phyloP scores from a whole-genome alignment of 2,888 invertebrate species.

The Eristalis arbustorum region DNA sequence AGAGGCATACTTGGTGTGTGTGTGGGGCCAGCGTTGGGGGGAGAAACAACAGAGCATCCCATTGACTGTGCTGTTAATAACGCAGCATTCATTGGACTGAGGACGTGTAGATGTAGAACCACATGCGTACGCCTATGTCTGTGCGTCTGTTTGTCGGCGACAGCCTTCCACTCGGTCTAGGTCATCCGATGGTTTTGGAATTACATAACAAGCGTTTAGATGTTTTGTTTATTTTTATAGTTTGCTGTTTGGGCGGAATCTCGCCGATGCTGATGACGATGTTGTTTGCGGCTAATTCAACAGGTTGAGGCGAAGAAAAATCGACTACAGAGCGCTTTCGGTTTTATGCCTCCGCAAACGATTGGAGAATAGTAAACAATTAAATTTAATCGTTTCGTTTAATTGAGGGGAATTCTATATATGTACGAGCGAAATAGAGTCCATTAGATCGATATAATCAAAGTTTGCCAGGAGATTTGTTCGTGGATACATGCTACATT shows the following conservation, averaged over 20 bases:
- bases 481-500: too few relatives aligned
- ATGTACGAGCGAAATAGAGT: neutral
- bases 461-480: too few relatives aligned
- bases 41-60: slow-evolving; percentile 15
- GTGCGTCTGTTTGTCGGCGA: slow-evolving; percentile 8
- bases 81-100: neutral
- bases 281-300: neutral
- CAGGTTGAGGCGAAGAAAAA: slow-evolving; percentile 29
- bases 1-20: neutral
- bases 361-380: slow-evolving; percentile 27
- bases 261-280: neutral
- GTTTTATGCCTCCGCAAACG: slow-evolving; percentile 23
- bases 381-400: neutral
- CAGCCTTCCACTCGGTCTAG: slow-evolving; percentile 38
- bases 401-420: neutral
- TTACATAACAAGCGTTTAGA: slow-evolving; percentile 20
- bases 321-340: slow-evolving; percentile 17
- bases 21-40: neutral
- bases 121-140: neutral
- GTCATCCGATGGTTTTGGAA: slow-evolving; percentile 27
- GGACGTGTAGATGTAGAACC: neutral
- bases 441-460: neutral
- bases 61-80: neutral
- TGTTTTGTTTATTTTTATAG: slow-evolving; percentile 35
- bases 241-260: slow-evolving; percentile 11